Conservation (phyloP, 2,888 invertebrate genomes). For the Seira ritae region DNA sequence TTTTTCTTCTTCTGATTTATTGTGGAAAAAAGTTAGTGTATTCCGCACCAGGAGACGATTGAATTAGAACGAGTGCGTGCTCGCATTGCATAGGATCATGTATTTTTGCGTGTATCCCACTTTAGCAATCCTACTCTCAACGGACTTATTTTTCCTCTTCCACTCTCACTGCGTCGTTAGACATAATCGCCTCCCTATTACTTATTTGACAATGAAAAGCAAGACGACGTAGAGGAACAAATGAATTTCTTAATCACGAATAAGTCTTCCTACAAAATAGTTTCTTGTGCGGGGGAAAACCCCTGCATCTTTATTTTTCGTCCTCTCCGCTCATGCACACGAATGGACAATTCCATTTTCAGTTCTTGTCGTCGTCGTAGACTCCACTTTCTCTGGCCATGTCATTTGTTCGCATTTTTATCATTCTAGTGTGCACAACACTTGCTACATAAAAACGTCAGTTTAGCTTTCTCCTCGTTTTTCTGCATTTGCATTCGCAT, state of each 20-base stretch:
- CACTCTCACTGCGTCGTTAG: conserved; percentile 10
- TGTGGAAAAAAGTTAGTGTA: not conserved
- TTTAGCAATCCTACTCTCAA: not conserved
- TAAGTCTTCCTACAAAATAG: conserved; percentile 1
- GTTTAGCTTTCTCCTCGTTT: not conserved
- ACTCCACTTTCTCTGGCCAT: not conserved
- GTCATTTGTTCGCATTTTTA: conserved; percentile 1
- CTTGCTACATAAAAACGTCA: not conserved
- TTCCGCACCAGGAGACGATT: not conserved
- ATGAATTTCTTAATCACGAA: conserved; percentile 3
- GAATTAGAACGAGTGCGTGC: conserved; percentile 9
- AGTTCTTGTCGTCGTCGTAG: not conserved
- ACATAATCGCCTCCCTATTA: not conserved
- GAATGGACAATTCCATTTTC: not conserved
- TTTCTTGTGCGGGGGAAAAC: not conserved
- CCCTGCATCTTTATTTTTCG: too few relatives aligned
- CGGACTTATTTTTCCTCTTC: not conserved
- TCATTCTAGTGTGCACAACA: not conserved
- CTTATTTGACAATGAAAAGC: conserved; percentile 5
- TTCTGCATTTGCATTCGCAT: not conserved
- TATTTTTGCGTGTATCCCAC: not conserved
- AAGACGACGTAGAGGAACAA: not conserved
- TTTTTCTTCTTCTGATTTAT: too few relatives aligned
- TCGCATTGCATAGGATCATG: not conserved
- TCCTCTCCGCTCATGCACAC: too few relatives aligned